A percentile compares a stretch with the other conserved stretches of the same genome.
These are phyloP conservation scores for Cephonodes hylas DNA, from an alignment of 2,888 invertebrate genomes.

Conservation along the genomic window DNA sequence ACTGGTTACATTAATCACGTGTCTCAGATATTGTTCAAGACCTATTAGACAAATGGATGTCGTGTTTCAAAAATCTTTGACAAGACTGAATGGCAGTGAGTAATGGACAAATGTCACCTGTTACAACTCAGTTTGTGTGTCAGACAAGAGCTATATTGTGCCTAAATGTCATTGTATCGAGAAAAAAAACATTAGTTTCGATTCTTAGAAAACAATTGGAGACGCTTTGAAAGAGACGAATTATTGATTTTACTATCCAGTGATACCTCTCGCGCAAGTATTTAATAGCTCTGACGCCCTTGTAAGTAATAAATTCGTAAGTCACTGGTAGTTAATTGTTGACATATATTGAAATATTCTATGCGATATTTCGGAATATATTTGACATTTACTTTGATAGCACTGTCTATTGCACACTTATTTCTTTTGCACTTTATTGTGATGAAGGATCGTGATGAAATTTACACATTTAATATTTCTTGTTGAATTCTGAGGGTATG, in stretches of 20 bases:
- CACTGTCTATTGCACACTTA: too few species aligned
- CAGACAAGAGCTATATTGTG: neutral
- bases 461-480: too few species aligned
- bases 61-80: neutral
- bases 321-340: neutral
- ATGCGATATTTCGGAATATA: too few species aligned
- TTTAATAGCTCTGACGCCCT: neutral
- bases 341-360: neutral
- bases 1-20: too few species aligned
- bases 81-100: neutral
- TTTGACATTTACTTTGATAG: too few species aligned
- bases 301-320: neutral
- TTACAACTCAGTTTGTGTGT: neutral
- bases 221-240: neutral
- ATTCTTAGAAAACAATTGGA: neutral
- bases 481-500: too few species aligned
- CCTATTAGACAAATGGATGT: neutral
- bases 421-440: too few species aligned
- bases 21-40: neutral
- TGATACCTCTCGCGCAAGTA: neutral
- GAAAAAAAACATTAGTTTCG: neutral
- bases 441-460: too few species aligned
- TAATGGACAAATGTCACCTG: neutral
- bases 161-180: neutral
- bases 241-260: neutral